Evolutionary conservation across 2,797 vertebrate species (phyloP).

Genomic region (Squalus acanthias): DNA sequence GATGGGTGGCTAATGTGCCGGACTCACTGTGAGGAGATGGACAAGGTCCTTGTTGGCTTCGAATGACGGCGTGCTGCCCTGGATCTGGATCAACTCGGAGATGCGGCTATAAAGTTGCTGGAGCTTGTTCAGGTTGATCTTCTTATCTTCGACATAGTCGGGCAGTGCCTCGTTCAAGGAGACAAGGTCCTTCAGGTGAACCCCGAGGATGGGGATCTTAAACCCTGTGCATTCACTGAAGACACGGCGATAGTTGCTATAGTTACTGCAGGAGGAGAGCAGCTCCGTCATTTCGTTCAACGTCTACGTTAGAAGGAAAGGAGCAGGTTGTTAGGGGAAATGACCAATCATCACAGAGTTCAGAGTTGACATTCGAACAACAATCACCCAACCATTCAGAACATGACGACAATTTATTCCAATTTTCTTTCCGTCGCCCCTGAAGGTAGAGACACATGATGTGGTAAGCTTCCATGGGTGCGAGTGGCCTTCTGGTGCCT

Average conservation of each 20-base stretch:
- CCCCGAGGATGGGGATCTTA: conserved; percentile 79
- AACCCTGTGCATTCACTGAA: conserved; percentile 74
- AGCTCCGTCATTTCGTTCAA: conserved; percentile 81
- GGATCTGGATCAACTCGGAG: conserved; percentile 68
- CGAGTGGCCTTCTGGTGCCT: background rate
- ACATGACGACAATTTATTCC: background rate
- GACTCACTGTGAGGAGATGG: conserved; percentile 75
- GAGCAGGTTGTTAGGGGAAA: background rate
- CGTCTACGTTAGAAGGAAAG: conserved; percentile 52
- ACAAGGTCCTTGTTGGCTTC: conserved; percentile 80
- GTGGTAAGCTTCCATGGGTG: background rate
- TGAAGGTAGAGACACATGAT: background rate
- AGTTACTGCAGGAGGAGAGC: conserved; percentile 79
- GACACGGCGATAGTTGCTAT: conserved; percentile 71
- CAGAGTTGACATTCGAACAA: background rate
- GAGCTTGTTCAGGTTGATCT: conserved; percentile 79
- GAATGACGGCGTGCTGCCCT: conserved; percentile 66
- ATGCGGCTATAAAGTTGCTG: conserved; percentile 81
- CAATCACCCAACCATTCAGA: background rate
- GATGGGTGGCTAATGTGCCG: no score
- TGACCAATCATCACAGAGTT: background rate
- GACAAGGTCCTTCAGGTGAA: conserved; percentile 85
- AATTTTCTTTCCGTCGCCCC: background rate
- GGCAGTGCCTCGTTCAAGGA: conserved; percentile 78
- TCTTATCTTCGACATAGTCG: conserved; percentile 69